Percentiles rank a stretch among this genome's conserved stretches.
Evolutionary conservation across 2,888 invertebrate species (phyloP).

Genomic region (Drosophila subquinaria): DNA sequence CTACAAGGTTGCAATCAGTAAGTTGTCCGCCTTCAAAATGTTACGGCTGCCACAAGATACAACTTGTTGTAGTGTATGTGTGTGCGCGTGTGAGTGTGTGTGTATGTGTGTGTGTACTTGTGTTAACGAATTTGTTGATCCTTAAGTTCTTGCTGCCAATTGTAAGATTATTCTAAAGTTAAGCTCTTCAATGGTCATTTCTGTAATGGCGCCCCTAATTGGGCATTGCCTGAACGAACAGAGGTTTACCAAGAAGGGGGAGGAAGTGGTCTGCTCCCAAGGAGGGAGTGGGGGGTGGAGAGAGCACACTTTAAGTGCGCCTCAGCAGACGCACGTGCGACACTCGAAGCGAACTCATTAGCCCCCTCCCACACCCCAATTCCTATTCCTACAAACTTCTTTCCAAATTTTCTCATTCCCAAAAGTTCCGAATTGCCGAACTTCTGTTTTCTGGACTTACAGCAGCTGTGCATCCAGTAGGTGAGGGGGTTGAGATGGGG

Average conservation of each 20-base stretch:
- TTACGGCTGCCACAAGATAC: constrained; percentile 9
- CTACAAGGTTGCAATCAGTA: constrained; percentile 62
- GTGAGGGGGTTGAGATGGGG: background rate
- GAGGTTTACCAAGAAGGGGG: constrained; percentile 7
- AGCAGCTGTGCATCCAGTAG: constrained; percentile 41
- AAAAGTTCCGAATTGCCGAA: constrained; percentile 8
- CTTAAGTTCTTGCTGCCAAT: constrained; percentile 49
- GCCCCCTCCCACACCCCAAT: constrained; percentile 30
- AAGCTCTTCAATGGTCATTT: constrained; percentile 70
- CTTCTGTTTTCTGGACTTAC: constrained; percentile 25
- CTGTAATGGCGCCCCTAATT: constrained; percentile 70
- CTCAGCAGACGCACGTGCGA: constrained; percentile 69
- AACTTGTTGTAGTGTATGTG: constrained; percentile 5
- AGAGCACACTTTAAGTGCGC: constrained; percentile 50
- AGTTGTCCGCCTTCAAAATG: constrained; percentile 56
- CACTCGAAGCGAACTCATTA: constrained; percentile 76
- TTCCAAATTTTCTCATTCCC: constrained; percentile 12
- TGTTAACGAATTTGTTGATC: constrained; percentile 34
- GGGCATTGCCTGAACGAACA: constrained; percentile 38
- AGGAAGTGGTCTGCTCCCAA: background rate
- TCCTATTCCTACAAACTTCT: constrained; percentile 6
- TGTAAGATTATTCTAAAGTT: constrained; percentile 49
- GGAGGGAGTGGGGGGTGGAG: background rate
- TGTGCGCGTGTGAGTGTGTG: background rate
- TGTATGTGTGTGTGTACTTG: constrained; percentile 5